A percentile compares a stretch with the other conserved stretches of the same genome.
These are phyloP conservation scores for Anastrepha ludens DNA, from an alignment of 1,140 invertebrate genomes.

Conservation along the genomic window DNA sequence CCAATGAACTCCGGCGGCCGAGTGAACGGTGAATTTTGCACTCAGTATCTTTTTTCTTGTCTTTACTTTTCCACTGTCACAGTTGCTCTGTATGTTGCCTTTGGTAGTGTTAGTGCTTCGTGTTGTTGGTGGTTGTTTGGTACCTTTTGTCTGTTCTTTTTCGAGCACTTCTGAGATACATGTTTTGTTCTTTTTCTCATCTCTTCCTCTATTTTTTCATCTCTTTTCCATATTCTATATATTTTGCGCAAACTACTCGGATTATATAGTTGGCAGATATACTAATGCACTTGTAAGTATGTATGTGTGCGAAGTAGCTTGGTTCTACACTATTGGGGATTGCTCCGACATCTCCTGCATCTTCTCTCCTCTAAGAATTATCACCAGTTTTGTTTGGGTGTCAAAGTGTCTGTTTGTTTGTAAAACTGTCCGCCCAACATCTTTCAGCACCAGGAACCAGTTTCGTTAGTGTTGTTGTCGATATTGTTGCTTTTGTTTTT, in stretches of 20 bases:
- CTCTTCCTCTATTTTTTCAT: background rate
- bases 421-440: conserved; percentile 38
- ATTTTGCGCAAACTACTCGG: background rate
- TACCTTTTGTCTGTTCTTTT: background rate
- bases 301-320: background rate
- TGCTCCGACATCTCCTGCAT: background rate
- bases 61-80: conserved; percentile 24
- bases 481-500: background rate
- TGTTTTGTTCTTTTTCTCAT: background rate
- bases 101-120: background rate
- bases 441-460: background rate
- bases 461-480: background rate
- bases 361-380: background rate
- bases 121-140: background rate
- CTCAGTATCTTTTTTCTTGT: background rate
- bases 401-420: background rate
- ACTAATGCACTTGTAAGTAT: background rate
- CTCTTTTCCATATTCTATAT: background rate
- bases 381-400: background rate
- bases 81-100: background rate
- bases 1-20: conserved; percentile 59
- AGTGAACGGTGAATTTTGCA: conserved; percentile 57
- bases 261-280: background rate
- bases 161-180: background rate
- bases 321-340: background rate